Conservation (phyloP, 2,113 vertebrate species). For the Vombatus ursinus region DNA sequence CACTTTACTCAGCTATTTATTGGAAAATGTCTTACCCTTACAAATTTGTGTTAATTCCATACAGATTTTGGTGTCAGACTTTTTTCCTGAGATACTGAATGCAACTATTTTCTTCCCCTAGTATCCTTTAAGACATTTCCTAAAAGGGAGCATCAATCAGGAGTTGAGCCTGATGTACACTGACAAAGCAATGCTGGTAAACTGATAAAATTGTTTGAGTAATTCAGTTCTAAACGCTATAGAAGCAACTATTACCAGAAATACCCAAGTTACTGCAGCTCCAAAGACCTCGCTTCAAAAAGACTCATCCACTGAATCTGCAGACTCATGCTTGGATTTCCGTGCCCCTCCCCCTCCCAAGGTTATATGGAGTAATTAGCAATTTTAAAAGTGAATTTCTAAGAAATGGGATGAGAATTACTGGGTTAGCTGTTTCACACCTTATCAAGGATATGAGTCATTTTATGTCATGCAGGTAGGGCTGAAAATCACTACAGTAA, state of each 20-base stretch:
- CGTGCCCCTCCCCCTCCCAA: neutral
- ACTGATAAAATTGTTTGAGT: neutral
- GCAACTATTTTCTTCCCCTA: neutral
- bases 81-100: neutral
- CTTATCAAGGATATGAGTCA: neutral
- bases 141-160: neutral
- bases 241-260: neutral
- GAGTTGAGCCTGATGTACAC: neutral
- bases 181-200: neutral
- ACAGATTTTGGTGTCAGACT: neutral
- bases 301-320: neutral
- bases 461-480: neutral
- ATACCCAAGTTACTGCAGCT: neutral
- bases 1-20: neutral
- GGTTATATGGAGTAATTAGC: neutral
- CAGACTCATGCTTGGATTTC: neutral
- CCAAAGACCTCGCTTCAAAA: constrained; percentile 11
- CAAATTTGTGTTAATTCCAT: neutral
- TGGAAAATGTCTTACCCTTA: neutral
- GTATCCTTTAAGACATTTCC: neutral
- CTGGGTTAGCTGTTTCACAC: constrained; percentile 1
- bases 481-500: constrained; percentile 6
- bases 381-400: neutral
- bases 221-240: neutral
- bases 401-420: neutral